Evolutionary conservation across 2,888 invertebrate species (phyloP).

Genomic region (Cerastis rubricosa): DNA sequence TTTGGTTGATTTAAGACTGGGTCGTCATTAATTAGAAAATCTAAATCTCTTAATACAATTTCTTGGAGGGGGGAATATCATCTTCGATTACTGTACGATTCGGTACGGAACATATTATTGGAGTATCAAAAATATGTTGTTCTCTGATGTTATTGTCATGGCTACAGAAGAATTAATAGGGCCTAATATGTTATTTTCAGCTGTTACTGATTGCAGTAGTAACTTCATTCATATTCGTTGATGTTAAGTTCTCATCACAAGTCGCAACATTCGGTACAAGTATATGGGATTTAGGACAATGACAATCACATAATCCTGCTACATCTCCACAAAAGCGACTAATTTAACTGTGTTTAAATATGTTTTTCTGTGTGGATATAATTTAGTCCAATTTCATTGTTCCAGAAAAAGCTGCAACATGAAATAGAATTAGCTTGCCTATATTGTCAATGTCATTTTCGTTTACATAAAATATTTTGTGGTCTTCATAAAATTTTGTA

Average conservation of each 20-base stretch:
- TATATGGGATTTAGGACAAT: not conserved
- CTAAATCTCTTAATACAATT: not conserved
- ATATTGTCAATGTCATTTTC: not conserved
- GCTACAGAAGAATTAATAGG: too few species aligned
- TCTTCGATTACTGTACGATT: not conserved
- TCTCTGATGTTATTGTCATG: not conserved
- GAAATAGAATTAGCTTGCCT: not conserved
- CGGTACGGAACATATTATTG: not conserved
- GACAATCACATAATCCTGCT: slow-evolving; percentile 1
- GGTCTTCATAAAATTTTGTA: not conserved
- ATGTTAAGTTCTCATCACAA: not conserved
- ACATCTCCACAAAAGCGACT: slow-evolving; percentile 1
- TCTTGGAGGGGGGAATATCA: slow-evolving; percentile 1
- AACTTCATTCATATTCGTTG: slow-evolving; percentile 1
- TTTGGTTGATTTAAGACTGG: too few species aligned
- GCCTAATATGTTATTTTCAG: too few species aligned
- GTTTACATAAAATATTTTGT: not conserved
- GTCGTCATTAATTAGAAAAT: not conserved
- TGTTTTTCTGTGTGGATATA: slow-evolving; percentile 2
- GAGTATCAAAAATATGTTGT: not conserved
- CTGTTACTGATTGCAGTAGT: not conserved
- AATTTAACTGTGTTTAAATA: not conserved
- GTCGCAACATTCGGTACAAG: not conserved
- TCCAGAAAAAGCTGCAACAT: not conserved
- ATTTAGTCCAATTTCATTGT: not conserved